A percentile compares a stretch with the other conserved stretches of the same genome.
Conservation (phyloP, 2,113 vertebrate genomes). For the Mesoclemmys tuberculata region DNA sequence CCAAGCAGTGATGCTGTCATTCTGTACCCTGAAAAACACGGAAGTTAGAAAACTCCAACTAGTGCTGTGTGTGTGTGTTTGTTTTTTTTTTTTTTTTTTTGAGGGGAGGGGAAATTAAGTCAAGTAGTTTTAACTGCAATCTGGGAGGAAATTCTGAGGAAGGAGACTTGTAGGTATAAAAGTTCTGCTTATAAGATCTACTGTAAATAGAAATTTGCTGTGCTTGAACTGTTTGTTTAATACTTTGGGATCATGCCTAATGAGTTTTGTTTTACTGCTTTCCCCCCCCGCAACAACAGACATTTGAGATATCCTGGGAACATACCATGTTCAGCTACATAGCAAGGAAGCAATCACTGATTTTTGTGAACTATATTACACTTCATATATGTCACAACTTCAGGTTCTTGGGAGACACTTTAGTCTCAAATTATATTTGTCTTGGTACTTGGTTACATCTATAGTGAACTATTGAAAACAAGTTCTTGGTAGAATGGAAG, state of each 20-base stretch:
- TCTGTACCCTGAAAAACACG: conserved; percentile 61
- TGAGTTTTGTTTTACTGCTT: not conserved
- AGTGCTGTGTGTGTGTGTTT: too few relatives aligned
- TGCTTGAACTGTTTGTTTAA: not conserved
- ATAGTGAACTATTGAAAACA: not conserved
- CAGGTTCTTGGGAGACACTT: not conserved
- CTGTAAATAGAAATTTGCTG: not conserved
- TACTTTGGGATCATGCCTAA: not conserved
- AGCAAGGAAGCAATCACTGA: not conserved
- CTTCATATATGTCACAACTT: not conserved
- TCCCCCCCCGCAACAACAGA: not conserved
- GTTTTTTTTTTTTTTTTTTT: not conserved
- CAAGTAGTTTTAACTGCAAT: not conserved
- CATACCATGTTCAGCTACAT: conserved; percentile 2
- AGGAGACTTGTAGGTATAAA: not conserved
- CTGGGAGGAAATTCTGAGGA: not conserved
- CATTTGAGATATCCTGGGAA: not conserved
- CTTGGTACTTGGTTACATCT: conserved; percentile 16
- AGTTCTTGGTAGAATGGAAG: not conserved
- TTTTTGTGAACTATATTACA: not conserved
- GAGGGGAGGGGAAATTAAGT: not conserved
- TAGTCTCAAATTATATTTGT: not conserved
- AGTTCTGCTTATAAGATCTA: not conserved
- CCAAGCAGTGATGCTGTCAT: conserved; percentile 49
- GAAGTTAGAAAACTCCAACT: conserved; percentile 48